phyloP scores from a whole-genome alignment of 2,888 invertebrate genomes.

The Ecliptopera silaceata region DNA sequence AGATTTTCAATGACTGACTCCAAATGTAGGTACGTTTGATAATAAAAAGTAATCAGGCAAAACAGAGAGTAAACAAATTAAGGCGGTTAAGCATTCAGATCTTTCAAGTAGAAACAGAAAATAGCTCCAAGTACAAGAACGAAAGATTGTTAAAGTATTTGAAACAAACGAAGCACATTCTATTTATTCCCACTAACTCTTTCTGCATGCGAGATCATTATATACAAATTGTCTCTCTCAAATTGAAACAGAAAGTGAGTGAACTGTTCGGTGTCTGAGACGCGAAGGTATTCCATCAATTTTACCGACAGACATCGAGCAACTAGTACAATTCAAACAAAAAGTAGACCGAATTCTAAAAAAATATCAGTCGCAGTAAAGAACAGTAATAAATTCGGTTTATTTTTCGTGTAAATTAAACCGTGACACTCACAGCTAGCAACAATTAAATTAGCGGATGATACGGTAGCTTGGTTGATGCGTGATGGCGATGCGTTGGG shows the following conservation, averaged over 20 bases:
- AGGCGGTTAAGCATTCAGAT: slow-evolving; percentile 12
- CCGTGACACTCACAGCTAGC: slow-evolving; percentile 85
- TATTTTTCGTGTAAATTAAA: slow-evolving; percentile 63
- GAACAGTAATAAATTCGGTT: slow-evolving; percentile 44
- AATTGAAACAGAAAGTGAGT: slow-evolving; percentile 42
- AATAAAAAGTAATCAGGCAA: slow-evolving; percentile 5
- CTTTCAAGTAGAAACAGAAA: slow-evolving; percentile 5
- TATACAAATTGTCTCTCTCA: slow-evolving; percentile 18
- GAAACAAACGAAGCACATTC: slow-evolving; percentile 22
- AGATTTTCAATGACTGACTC: background rate
- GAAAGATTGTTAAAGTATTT: background rate
- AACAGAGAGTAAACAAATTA: background rate
- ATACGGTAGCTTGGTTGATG: slow-evolving; percentile 76
- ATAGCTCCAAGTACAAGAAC: background rate
- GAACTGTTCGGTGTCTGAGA: slow-evolving; percentile 52
- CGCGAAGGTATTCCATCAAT: slow-evolving; percentile 14
- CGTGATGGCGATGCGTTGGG: slow-evolving; percentile 80
- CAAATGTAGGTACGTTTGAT: background rate
- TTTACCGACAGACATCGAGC: slow-evolving; percentile 51
- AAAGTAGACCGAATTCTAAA: slow-evolving; percentile 60
- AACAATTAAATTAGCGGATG: slow-evolving; percentile 83
- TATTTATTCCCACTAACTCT: slow-evolving; percentile 13
- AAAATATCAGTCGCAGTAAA: background rate
- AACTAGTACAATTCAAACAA: slow-evolving; percentile 56
- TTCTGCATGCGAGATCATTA: slow-evolving; percentile 32